Evolutionary conservation across 2,888 invertebrate species (phyloP).

Genomic region (Octonoba sinensis): DNA sequence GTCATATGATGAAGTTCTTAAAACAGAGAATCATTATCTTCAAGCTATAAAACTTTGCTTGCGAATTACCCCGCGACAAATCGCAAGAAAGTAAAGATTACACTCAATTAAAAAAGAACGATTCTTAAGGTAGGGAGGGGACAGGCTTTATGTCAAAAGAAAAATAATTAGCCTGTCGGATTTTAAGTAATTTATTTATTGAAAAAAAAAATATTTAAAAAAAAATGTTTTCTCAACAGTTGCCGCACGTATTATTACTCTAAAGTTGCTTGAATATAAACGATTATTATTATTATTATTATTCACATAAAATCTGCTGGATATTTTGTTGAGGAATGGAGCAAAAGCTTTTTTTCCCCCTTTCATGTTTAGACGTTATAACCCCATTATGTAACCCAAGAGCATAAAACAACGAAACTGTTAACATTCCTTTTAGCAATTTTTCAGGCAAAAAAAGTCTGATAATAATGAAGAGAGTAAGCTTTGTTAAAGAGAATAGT

Average conservation of each 20-base stretch:
- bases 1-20: slow-evolving; percentile 36
- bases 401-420: too few relatives aligned
- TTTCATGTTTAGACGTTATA: too few relatives aligned
- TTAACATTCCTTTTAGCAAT: too few relatives aligned
- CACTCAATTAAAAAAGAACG: slow-evolving; percentile 38
- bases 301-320: too few relatives aligned
- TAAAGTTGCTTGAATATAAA: too few relatives aligned
- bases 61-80: slow-evolving; percentile 46
- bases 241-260: not conserved
- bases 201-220: not conserved
- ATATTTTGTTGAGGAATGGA: too few relatives aligned
- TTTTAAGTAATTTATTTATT: slow-evolving; percentile 3
- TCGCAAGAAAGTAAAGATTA: slow-evolving; percentile 34
- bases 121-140: not conserved
- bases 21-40: slow-evolving; percentile 51
- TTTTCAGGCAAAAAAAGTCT: too few relatives aligned
- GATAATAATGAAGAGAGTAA: too few relatives aligned
- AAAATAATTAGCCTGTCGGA: slow-evolving; percentile 17
- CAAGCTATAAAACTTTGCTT: slow-evolving; percentile 51
- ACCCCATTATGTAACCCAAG: too few relatives aligned
- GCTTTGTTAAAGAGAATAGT: too few relatives aligned
- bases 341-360: too few relatives aligned
- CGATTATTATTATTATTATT: too few relatives aligned
- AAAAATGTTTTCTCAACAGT: not conserved
- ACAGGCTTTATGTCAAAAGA: not conserved